phyloP scores from a whole-genome alignment of 1,140 invertebrate genomes.

The Dendrolimus kikuchii region DNA sequence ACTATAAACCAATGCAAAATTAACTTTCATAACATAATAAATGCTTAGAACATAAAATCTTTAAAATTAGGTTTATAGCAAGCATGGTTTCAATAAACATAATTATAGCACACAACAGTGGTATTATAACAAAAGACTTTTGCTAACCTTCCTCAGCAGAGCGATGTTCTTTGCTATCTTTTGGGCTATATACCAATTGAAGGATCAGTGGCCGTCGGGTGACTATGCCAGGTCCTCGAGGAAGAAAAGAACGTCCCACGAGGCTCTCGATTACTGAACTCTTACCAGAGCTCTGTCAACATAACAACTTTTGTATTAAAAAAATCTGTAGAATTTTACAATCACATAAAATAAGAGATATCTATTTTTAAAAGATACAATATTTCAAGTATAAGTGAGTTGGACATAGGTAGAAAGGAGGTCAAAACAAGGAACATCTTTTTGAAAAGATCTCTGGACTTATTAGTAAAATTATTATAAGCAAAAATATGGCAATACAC shows the following conservation, averaged over 20 bases:
- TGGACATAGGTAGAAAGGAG: too few relatives aligned
- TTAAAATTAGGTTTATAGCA: too few relatives aligned
- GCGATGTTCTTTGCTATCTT: conserved; percentile 90
- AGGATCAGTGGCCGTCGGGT: conserved; percentile 95
- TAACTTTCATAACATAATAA: too few relatives aligned
- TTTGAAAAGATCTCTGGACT: too few relatives aligned
- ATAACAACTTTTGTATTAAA: conserved; percentile 1
- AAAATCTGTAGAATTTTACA: not conserved
- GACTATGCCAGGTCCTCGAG: conserved; percentile 97
- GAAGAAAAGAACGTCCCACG: conserved; percentile 98
- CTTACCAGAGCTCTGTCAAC: conserved; percentile 95
- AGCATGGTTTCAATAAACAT: not conserved
- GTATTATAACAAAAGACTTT: not conserved
- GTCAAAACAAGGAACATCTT: too few relatives aligned
- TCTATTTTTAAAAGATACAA: not conserved
- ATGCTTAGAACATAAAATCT: too few relatives aligned
- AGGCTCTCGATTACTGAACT: conserved; percentile 99
- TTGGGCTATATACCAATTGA: conserved; percentile 93
- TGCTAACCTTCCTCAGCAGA: conserved; percentile 85
- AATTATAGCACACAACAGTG: not conserved
- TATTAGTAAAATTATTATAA: too few relatives aligned
- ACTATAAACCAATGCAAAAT: too few relatives aligned
- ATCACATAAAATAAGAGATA: not conserved
- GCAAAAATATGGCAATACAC: too few relatives aligned
- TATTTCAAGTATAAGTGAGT: too few relatives aligned